Conservation (phyloP, 2,113 vertebrate species). For the Gasterosteus nipponicus region DNA sequence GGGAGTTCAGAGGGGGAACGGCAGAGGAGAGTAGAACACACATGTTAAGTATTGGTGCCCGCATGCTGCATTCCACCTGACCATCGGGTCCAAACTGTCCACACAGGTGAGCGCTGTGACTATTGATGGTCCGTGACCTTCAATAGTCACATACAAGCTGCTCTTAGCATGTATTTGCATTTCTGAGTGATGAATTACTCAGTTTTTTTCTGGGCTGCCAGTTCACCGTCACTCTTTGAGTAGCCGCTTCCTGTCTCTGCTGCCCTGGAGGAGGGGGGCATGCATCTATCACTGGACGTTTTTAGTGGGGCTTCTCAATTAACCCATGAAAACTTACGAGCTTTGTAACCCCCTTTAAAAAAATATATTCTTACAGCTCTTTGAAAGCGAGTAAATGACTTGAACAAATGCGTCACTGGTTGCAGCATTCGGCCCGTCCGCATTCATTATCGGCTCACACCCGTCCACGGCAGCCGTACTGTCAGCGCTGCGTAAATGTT, state of each 20-base stretch:
- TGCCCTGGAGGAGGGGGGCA: constrained; percentile 63
- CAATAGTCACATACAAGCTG: too few relatives aligned
- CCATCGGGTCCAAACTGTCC: neutral
- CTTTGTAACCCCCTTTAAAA: constrained; percentile 22
- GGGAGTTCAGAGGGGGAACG: constrained; percentile 17
- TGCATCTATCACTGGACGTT: constrained; percentile 76
- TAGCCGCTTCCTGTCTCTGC: constrained; percentile 48
- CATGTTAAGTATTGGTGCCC: constrained; percentile 14
- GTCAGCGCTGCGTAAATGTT: constrained; percentile 69
- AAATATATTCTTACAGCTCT: constrained; percentile 47
- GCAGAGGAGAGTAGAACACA: constrained; percentile 13
- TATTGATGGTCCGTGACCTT: too few relatives aligned
- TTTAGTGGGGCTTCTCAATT: constrained; percentile 78
- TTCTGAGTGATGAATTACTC: neutral
- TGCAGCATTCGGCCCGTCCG: constrained; percentile 76
- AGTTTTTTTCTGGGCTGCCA: neutral
- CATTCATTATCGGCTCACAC: constrained; percentile 74
- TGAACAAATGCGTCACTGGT: constrained; percentile 80
- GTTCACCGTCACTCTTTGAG: constrained; percentile 7
- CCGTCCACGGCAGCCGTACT: constrained; percentile 54
- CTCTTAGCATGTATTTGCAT: too few relatives aligned
- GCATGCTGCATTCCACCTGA: neutral
- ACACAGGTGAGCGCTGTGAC: too few relatives aligned
- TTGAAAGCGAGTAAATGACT: constrained; percentile 67
- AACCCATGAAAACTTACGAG: constrained; percentile 78